Evolutionary conservation across 2,888 invertebrate species (phyloP), one percentile per base, ranked within the genome.

Genomic region (Heterodera filipjevi): DNA sequence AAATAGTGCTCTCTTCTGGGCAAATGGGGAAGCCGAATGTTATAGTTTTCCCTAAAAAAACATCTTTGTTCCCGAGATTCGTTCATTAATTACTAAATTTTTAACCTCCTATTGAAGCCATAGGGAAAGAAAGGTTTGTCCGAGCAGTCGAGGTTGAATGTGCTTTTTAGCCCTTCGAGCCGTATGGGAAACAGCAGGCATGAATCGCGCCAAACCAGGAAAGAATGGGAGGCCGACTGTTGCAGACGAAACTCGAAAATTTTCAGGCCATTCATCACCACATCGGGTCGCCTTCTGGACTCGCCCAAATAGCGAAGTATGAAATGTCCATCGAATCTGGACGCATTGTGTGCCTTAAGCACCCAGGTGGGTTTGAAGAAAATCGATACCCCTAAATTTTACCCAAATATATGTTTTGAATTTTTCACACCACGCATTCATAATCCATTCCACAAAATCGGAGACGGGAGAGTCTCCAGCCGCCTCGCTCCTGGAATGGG

Each of bases 121-220:
- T 73, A 35, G 22, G 73, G 73, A 46, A 73, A 73, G 8, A 22
- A 73, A 12, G 22, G 19, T 53, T 73, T 73, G 8, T 6, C n/a
- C 32, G 10, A 12, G 19, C 32, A 27, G 35, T 46, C n/a, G 6
- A 73, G n/a, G 27, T 35, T 35, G 39, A 73, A 73, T 33, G 73
- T 73, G 12, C 8, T 5, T 39, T 44, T 44, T n/a, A 73, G 27
- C 3, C 22, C 73, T 14, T 30, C 39, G 12, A 73, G 46, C 46
- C 35, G 30, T 53, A 73, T 35, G 8, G 73, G 73, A 30, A 73
- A 33, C 22, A 73, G 8, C 64, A 64, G 27, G 19, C 19, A n/a
- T n/a, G n/a, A n/a, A n/a, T n/a, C n/a, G n/a, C n/a, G n/a, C n/a
- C n/a, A n/a, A n/a, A n/a, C n/a, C 5, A 64, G 64, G n/a, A 5